Percentiles rank a stretch among this genome's conserved stretches.
phyloP scores from a whole-genome alignment of 92 coral and sea anemone species.

The Parazoanthus darwini region DNA sequence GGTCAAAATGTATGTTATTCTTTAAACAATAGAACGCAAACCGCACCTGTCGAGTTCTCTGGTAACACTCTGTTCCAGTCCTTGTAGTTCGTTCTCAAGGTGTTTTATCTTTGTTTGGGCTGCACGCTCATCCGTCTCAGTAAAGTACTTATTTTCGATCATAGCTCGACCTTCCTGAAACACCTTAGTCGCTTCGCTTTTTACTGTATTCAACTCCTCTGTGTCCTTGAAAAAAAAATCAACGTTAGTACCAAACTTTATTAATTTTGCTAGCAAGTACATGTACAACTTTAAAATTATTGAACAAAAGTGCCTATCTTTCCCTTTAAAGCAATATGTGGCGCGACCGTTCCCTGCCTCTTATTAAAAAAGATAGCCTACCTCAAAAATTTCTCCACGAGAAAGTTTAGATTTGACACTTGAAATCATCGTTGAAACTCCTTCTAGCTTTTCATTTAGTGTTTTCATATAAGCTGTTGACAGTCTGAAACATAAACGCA shows the following conservation, averaged over 20 bases:
- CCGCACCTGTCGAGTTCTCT: conserved; percentile 1
- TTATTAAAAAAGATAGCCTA: neutral
- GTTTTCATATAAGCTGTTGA: neutral
- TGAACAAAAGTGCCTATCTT: too few relatives aligned
- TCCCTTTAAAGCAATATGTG: neutral
- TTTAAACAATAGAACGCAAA: too few relatives aligned
- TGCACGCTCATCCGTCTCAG: neutral
- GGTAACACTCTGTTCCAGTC: neutral
- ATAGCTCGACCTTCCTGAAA: neutral
- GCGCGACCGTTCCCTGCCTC: neutral
- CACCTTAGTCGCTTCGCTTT: neutral
- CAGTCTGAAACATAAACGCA: neutral
- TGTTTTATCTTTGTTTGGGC: neutral
- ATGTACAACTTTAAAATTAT: too few relatives aligned
- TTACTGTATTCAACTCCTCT: neutral
- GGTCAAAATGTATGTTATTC: too few relatives aligned
- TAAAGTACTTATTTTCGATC: neutral
- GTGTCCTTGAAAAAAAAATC: neutral
- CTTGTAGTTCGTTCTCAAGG: neutral
- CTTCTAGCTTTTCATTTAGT: neutral
- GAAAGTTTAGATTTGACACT: neutral
- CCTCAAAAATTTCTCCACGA: neutral
- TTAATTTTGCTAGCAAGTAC: too few relatives aligned
- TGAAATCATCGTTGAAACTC: neutral
- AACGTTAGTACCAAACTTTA: too few relatives aligned